Evolutionary conservation across 1,140 invertebrate genomes (phyloP).

Genomic region (Parapsyche elsis): DNA sequence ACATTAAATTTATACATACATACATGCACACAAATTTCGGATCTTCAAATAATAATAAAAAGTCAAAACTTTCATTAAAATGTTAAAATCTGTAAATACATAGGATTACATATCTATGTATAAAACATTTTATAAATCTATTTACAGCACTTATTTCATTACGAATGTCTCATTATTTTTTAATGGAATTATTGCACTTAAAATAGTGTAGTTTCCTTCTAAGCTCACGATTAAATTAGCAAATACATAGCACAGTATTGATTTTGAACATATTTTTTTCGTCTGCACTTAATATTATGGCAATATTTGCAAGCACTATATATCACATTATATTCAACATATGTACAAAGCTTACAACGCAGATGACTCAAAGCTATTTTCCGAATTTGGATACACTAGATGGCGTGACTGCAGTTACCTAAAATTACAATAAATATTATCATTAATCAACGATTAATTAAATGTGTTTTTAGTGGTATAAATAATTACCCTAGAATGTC

Average conservation of each 20-base stretch:
- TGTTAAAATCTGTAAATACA: too few species aligned
- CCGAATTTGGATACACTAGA: conserved; percentile 35
- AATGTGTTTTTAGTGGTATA: background rate
- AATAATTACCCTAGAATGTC: conserved; percentile 66
- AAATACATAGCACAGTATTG: background rate
- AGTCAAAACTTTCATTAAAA: too few species aligned
- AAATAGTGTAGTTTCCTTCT: too few species aligned
- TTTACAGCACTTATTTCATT: conserved; percentile 3
- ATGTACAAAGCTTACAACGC: background rate
- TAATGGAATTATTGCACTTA: background rate
- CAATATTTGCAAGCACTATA: conserved; percentile 26
- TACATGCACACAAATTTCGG: too few species aligned
- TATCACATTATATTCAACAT: conserved; percentile 30
- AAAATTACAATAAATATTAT: conserved; percentile 25
- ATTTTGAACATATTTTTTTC: background rate
- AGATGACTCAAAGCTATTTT: background rate
- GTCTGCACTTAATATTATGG: conserved; percentile 33
- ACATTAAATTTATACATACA: too few species aligned
- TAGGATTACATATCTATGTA: background rate
- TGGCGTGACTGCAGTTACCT: conserved; percentile 62
- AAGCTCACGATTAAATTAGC: too few species aligned
- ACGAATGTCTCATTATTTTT: background rate
- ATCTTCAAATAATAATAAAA: too few species aligned
- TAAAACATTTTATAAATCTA: background rate
- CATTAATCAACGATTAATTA: too few species aligned